Base-by-base conservation (phyloP, 2,113 vertebrate genomes). In the Mesoclemmys tuberculata region DNA sequence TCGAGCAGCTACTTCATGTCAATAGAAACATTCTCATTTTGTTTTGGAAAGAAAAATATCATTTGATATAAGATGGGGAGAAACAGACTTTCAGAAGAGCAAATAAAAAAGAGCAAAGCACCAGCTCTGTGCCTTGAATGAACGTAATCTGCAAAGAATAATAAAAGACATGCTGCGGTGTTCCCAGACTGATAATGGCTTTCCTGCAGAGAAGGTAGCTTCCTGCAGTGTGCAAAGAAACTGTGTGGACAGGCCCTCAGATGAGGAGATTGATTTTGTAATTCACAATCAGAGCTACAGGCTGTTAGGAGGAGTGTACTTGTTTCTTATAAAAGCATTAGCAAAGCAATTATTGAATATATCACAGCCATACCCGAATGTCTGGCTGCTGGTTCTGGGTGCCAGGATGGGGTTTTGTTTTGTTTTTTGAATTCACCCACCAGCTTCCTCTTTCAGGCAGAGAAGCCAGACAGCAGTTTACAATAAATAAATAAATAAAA, bases 401-500 rank as follows among this genome's bases (percentile, higher is more conserved):
- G 54, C 9, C 44, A 7, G 84, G 78, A 85, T 22, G 54, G 84
- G 83, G 85, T 90, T 75, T 97, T 92, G 71, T n/a, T 93, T 94
- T 89, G 95, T 87, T 95, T 94, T 94, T 87, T 96, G 79, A 51
- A 77, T 77, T 21, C 49, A 16, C 55, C 90, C 84, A 90, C 82
- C 91, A 49, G 77, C 84, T 90, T 80, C 93, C 82, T 56, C 74
- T 92, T 52, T 84, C 48, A 95, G 94, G n/a, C 71, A n/a, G 80
- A 84, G 87, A 93, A 94, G 77, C 94, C 97, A 97, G 97, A 96
- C 95, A 96, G 97, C 90, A 80, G 92, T 91, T 61, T 13, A 29
- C 11, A 2, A 7, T 0, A 61, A 61, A 61, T 51, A 58, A 92
- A 88, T 93, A 90, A 95, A 86, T 92, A 91, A 97, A 90, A 88